Base-by-base conservation (phyloP, 2,888 invertebrate genomes). In the Epicampocera succincta region DNA sequence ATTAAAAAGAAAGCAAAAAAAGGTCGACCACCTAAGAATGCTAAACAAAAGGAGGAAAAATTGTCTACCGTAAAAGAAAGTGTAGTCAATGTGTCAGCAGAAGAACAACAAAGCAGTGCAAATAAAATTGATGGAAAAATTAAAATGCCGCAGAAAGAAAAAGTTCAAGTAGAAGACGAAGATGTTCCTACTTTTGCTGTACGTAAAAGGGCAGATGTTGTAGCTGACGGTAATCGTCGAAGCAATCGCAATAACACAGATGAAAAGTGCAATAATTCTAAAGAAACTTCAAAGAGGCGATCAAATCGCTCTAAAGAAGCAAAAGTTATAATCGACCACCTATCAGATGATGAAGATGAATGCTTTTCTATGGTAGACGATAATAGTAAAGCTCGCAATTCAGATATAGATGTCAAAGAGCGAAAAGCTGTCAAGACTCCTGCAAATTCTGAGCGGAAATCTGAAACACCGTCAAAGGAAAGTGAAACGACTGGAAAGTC, bases 171-270 rank as follows among this genome's bases (percentile, higher is more conserved):
- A 1, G 25, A 25, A 33, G 56, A 68, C 25, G 54, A 52, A 19
- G 61, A 71, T 11, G 38, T 68, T 19, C 82, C 63, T 52, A 91
- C 92, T 21, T 93, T 92, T 86, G 93, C 93, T n/a, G 93, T 93
- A 1, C 89, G 93, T 38, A 93, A 93, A 87, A 88, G 92, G 48
- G 93, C 93, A 3, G 93, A 93, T 76, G 87, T 90, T 58, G 84
- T 87, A 50, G 85, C 90, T 1, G 90, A 89, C 40, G 89, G 90
- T 2, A 91, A 90, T 83, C 86, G 90, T 25, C 87, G 88, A 9
- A 87, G 86, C 6, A 86, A 93, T 92, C 75, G 80, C 46, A 40
- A 19, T 19, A 80, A 81, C 21, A n/a, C 60, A 5, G 88, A 89
- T 87, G 83, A 86, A 88, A 86, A 86, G 75, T 76, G 85, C 80